phyloP scores from a whole-genome alignment of 2,888 invertebrate genomes.

The Elegia similella region DNA sequence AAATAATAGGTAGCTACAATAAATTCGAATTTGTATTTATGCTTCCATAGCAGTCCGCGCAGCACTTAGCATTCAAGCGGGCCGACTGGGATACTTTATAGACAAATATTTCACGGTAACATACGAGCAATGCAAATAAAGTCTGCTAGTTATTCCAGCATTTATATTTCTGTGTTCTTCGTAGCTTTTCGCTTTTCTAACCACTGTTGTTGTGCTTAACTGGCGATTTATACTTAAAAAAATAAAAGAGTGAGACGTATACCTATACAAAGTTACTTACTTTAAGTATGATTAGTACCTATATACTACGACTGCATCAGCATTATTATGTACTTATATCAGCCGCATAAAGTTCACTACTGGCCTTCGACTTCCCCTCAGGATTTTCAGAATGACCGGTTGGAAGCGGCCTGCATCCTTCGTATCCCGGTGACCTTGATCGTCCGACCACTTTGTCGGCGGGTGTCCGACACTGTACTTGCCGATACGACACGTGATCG shows the following conservation, averaged over 20 bases:
- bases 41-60: slow-evolving; percentile 41
- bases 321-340: no score
- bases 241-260: not conserved
- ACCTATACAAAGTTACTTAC: not conserved
- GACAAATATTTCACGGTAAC: slow-evolving; percentile 60
- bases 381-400: no score
- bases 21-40: slow-evolving; percentile 44
- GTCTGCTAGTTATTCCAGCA: slow-evolving; percentile 40
- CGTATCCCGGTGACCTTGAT: no score
- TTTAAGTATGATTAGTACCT: not conserved
- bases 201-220: not conserved
- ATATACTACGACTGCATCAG: no score
- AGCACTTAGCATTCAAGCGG: slow-evolving; percentile 58
- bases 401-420: no score
- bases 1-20: slow-evolving; percentile 25
- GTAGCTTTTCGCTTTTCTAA: not conserved
- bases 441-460: no score
- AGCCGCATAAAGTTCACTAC: no score
- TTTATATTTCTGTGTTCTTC: slow-evolving; percentile 38
- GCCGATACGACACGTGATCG: no score
- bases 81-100: slow-evolving; percentile 52
- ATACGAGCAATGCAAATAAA: slow-evolving; percentile 50
- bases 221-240: not conserved
- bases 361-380: no score
- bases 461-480: no score